Percentiles rank a stretch among this genome's conserved stretches.
phyloP scores from a whole-genome alignment of 2,113 vertebrate genomes.

The Sakesphorus luctuosus region DNA sequence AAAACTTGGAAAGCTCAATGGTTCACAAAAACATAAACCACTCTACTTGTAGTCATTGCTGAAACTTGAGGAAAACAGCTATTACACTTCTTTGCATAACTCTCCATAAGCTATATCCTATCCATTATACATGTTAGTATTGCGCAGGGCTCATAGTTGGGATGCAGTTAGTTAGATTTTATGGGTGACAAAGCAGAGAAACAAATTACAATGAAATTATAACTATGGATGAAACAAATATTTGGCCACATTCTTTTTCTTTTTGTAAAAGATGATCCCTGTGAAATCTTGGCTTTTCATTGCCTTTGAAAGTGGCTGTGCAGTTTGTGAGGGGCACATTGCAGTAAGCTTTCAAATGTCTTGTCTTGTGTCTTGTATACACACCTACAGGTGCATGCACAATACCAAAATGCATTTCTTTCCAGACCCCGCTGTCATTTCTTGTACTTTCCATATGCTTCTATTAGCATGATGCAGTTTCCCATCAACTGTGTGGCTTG shows the following conservation, averaged over 20 bases:
- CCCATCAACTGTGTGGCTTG: not conserved
- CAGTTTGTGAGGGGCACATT: not conserved
- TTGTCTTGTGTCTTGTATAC: not conserved
- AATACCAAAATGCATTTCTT: not conserved
- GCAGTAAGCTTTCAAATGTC: not conserved
- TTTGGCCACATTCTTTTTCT: not conserved
- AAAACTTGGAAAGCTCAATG: slow-evolving; percentile 13
- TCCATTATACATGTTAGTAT: not conserved
- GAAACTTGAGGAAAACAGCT: slow-evolving; percentile 32
- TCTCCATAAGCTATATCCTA: not conserved
- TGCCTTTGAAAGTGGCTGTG: not conserved
- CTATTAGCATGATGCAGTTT: not conserved
- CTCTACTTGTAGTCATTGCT: not conserved
- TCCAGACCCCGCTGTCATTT: not conserved
- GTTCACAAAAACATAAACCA: slow-evolving; percentile 18
- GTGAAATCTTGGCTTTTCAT: not conserved
- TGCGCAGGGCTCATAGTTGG: not conserved
- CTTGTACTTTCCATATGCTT: not conserved
- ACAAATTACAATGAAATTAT: not conserved
- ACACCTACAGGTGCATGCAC: rapidly evolving
- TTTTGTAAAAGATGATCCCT: not conserved
- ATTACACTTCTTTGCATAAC: not conserved
- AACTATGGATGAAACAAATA: not conserved
- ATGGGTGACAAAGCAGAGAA: not conserved
- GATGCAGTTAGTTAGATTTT: not conserved